These are phyloP conservation scores for Myrmophylax atrothorax DNA, from an alignment of 2,113 vertebrate species.

Conservation along the genomic window DNA sequence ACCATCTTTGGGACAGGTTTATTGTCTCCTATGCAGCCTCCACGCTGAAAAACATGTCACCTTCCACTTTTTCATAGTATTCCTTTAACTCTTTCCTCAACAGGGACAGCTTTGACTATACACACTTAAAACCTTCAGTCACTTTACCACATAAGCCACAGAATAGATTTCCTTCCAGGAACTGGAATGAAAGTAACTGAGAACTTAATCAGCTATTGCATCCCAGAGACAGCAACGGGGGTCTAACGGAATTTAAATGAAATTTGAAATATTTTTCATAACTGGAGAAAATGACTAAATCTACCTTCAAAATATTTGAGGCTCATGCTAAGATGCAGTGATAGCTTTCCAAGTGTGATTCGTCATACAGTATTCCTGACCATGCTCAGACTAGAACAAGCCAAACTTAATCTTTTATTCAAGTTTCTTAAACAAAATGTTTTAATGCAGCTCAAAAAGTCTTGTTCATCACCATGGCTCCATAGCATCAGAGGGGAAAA, in stretches of 20 bases:
- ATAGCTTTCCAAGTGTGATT: neutral
- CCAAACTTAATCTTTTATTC: neutral
- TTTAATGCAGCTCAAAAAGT: neutral
- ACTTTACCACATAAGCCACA: neutral
- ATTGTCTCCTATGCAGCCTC: neutral
- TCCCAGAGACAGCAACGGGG: neutral
- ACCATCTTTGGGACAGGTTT: neutral
- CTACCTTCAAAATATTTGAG: neutral
- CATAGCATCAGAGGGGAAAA: neutral
- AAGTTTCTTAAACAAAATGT: neutral
- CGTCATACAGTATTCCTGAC: neutral
- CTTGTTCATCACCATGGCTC: neutral
- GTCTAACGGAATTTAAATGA: neutral
- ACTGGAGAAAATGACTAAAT: neutral
- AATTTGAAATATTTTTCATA: neutral
- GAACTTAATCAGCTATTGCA: neutral
- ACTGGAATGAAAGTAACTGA: neutral
- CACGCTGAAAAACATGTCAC: neutral
- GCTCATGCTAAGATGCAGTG: neutral
- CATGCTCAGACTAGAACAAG: neutral
- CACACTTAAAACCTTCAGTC: neutral
- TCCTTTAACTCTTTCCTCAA: neutral
- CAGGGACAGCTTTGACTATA: neutral
- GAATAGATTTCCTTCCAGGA: slow-evolving; percentile 33
- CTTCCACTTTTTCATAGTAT: neutral